Evolutionary conservation across 2,797 vertebrate genomes (phyloP), one percentile per base, ranked within the genome.

Genomic region (Pseudochromis fuscus): DNA sequence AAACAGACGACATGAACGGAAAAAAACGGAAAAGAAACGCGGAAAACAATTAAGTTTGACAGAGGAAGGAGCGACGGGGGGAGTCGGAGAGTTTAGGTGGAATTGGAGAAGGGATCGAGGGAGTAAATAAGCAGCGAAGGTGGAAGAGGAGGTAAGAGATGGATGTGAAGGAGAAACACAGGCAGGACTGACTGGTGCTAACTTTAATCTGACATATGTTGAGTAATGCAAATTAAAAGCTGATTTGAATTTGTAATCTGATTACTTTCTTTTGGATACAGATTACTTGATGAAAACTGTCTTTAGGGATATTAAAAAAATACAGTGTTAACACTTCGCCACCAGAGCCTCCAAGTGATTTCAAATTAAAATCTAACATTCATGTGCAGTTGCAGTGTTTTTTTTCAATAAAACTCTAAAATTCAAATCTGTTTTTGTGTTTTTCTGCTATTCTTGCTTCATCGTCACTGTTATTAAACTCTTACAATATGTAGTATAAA

Each of bases 41-140:
- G 27, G 59, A 83, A 88, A 86, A 88, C 83, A 84, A 90, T 89
- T 78, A 88, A 84, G 42, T 77, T 45, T 79, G 85, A 78, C 70
- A 66, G 83, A 70, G 67, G 72, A 63, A 61, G 69, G 44, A 68
- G 72, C 38, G 24, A 52, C 12, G 33, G 62, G 45, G 60, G 74
- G 25, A 48, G 62, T 1, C 10, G 8, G 7, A 5, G 64, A 51
- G 65, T 61, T 83, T 30, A 75, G 51, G 45, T 71, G 72, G 71
- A 82, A 81, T 74, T 81, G 79, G 70, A 81, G 63, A 74, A 10
- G 71, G 70, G 75, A 83, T 38, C 9, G 37, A 64, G 77, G 72
- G 79, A 85, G 55, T 44, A 60, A 59, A 62, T 53, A 40, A 72
- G 61, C 67, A 50, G 37, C 12, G 9, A 19, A 38, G 11, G n/a